Evolutionary conservation across 35 echinoderm and acorn worm genomes (phyloP).

Genomic region (Heliocidaris tuberculata): DNA sequence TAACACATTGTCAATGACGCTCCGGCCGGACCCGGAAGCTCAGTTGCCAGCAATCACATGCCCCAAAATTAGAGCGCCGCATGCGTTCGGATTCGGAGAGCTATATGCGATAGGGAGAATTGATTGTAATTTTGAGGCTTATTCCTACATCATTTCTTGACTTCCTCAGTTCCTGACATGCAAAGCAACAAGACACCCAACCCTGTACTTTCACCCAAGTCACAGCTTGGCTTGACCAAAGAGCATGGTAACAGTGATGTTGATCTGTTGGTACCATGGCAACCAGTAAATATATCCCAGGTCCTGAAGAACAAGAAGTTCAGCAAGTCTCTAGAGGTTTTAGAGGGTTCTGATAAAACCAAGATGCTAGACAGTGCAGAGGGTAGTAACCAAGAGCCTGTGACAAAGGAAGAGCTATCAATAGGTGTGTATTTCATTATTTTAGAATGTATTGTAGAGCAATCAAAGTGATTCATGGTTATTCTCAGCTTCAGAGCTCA

Average conservation of each 20-base stretch:
- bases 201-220: not conserved
- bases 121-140: not conserved
- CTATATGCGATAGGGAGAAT: too few relatives aligned
- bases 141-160: not conserved
- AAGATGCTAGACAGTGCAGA: not conserved
- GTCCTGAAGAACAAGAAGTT: conserved; percentile 15
- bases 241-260: conserved; percentile 22
- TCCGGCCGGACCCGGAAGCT: too few relatives aligned
- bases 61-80: too few relatives aligned
- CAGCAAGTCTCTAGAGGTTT: not conserved
- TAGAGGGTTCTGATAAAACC: not conserved
- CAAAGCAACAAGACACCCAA: not conserved
- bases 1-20: too few relatives aligned
- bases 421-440: not conserved
- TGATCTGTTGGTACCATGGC: conserved; percentile 22
- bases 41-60: too few relatives aligned
- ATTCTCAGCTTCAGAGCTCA: too few relatives aligned
- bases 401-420: not conserved
- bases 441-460: not conserved
- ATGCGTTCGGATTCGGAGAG: too few relatives aligned
- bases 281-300: not conserved
- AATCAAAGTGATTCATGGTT: not conserved
- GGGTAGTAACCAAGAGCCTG: not conserved
- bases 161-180: not conserved
- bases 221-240: not conserved